Base-by-base conservation (phyloP, 2,888 invertebrate genomes). In the Isotomurus palustris region DNA sequence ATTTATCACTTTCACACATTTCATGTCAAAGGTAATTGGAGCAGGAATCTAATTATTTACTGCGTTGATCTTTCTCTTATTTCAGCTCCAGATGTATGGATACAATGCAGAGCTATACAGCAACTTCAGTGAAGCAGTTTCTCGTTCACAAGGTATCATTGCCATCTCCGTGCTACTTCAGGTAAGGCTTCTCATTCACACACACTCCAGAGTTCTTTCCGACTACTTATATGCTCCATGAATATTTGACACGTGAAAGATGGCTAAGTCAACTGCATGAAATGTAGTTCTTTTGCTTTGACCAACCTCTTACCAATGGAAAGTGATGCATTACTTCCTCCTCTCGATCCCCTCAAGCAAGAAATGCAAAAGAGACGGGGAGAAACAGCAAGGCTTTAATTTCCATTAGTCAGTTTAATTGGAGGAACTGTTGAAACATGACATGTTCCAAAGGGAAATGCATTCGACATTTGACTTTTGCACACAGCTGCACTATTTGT, bases 81-180 rank as follows among this genome's bases (percentile, higher is more conserved):
- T 75, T 84, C 85, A 96, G 95, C 87, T 96, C 75, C 96, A 97
- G 83, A 88, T 96, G 80, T 91, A 94, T 78, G 96, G 95, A 72
- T 97, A 92, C 83, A 97, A 97, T 80, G 90, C 92, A 60, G 94
- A 96, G 78, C 84, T 97, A 71, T 96, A 96, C 81, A 86, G 87
- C 73, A 96, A 96, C 81, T 92, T 93, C 79, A 88, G 93, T 56
- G 91, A 94, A 77, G 96, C 96, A 66, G 81, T 92, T 72, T 88
- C 88, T 75, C 87, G 90, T 75, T 91, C 95, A 64, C 91, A 94
- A 77, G 97, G 97, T 73, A 86, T 97, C 75, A 90, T 94, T 70
- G 94, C 91, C 64, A 87, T 97, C 74, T 90, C 95, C 62, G 83
- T 96, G 69, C 83, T 97, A 72, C 80, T 96, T 71, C 95, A 96